Conservation (phyloP, 2,888 invertebrate genomes). For the Synanthedon myopaeformis region DNA sequence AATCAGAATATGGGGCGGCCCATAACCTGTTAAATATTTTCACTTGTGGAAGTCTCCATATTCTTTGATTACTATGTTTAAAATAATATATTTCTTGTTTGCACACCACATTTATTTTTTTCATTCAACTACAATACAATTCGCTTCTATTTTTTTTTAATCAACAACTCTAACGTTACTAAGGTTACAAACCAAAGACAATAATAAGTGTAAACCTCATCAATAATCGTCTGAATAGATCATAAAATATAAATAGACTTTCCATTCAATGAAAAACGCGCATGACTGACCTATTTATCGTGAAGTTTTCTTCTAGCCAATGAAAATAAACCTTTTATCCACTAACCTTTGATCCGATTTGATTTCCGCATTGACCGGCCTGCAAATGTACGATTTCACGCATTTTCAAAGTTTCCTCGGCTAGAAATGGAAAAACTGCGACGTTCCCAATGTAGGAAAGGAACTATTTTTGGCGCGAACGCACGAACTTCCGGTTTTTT, state of each 20-base stretch:
- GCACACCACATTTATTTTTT: too few species aligned
- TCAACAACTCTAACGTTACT: too few species aligned
- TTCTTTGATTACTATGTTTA: too few species aligned
- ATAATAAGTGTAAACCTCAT: too few species aligned
- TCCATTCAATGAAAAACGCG: neutral
- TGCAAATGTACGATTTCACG: slow-evolving; percentile 94
- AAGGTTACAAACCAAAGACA: too few species aligned
- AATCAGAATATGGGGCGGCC: too few species aligned
- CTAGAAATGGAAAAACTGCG: neutral
- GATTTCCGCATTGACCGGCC: slow-evolving; percentile 92
- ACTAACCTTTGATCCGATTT: slow-evolving; percentile 89
- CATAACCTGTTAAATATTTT: too few species aligned
- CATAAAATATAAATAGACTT: slow-evolving; percentile 1
- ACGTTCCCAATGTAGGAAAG: neutral
- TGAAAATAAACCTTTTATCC: slow-evolving; percentile 2
- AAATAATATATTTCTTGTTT: too few species aligned
- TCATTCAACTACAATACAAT: too few species aligned
- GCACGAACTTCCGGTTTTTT: slow-evolving; percentile 12
- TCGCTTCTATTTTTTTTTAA: too few species aligned
- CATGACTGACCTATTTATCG: neutral
- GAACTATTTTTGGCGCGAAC: slow-evolving; percentile 18
- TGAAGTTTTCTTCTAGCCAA: neutral
- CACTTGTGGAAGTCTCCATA: too few species aligned
- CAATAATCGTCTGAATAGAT: neutral
- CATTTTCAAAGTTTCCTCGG: slow-evolving; percentile 62